Conservation (phyloP, 2,888 invertebrate genomes). For the Leucoptera coffeella region DNA sequence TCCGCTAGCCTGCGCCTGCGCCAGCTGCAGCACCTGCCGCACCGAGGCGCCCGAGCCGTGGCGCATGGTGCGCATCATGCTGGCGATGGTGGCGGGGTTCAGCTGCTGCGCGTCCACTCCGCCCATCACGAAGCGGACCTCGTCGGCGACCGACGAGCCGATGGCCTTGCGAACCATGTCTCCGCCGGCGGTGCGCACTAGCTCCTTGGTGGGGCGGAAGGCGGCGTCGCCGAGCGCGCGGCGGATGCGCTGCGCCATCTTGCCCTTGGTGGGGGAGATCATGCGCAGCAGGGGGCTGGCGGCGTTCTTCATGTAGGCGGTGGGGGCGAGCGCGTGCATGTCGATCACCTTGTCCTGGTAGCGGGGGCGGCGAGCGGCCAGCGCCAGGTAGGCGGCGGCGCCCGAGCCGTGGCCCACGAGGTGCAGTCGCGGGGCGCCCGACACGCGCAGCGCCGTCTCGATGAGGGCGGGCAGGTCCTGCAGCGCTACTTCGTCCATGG, state of each 20-base stretch:
- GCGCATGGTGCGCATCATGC: slow-evolving; percentile 43
- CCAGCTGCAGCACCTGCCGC: slow-evolving; percentile 49
- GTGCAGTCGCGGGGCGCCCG: slow-evolving; percentile 23
- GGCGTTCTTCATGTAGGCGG: slow-evolving; percentile 32
- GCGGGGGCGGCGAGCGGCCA: slow-evolving; percentile 21
- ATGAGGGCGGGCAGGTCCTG: slow-evolving; percentile 39
- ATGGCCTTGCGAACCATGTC: slow-evolving; percentile 22
- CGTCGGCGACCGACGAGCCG: slow-evolving; percentile 50
- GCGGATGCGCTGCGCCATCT: slow-evolving; percentile 16
- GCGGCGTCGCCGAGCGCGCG: slow-evolving; percentile 19
- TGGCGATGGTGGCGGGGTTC: slow-evolving; percentile 44
- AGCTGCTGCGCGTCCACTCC: slow-evolving; percentile 53
- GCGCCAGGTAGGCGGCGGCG: slow-evolving; percentile 26
- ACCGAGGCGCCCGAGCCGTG: slow-evolving; percentile 55
- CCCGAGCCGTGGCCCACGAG: slow-evolving; percentile 34
- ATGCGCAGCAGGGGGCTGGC: slow-evolving; percentile 36
- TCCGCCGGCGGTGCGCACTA: slow-evolving; percentile 23
- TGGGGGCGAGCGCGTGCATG: slow-evolving; percentile 35
- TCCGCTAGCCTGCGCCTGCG: slow-evolving; percentile 30
- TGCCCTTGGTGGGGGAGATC: slow-evolving; percentile 24
- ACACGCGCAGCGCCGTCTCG: slow-evolving; percentile 22
- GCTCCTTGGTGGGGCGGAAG: slow-evolving; percentile 21
- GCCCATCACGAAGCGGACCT: slow-evolving; percentile 55
- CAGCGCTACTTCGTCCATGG: slow-evolving; percentile 34
- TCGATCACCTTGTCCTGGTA: slow-evolving; percentile 30